Percentiles rank a stretch among this genome's conserved stretches.
These are phyloP conservation scores for Macroramphosus scolopax DNA, from an alignment of 2,797 vertebrate species.

Conservation along the genomic window DNA sequence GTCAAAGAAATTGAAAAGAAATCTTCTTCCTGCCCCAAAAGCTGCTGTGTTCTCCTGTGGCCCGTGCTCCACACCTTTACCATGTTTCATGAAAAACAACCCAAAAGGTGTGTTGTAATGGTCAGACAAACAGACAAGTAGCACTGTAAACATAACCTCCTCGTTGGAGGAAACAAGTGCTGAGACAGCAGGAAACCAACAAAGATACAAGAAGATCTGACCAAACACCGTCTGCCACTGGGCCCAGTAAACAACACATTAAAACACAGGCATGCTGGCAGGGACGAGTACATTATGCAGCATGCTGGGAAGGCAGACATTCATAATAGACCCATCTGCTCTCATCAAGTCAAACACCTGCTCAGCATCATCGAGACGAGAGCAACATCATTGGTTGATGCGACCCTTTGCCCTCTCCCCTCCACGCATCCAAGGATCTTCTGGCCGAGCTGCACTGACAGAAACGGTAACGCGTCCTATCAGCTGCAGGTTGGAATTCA, in stretches of 20 bases:
- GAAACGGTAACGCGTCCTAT: too few species aligned
- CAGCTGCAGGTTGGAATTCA: too few species aligned
- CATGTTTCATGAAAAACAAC: too few species aligned
- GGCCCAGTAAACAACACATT: slow-evolving; percentile 65
- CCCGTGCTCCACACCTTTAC: too few species aligned
- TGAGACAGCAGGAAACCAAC: slow-evolving; percentile 52
- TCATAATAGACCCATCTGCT: slow-evolving; percentile 67
- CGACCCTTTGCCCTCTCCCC: slow-evolving; percentile 37
- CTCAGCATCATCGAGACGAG: slow-evolving; percentile 58
- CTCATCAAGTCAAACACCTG: slow-evolving; percentile 65
- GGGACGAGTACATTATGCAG: slow-evolving; percentile 37
- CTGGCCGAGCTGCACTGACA: not conserved
- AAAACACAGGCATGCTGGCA: slow-evolving; percentile 53
- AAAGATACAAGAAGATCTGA: slow-evolving; percentile 46
- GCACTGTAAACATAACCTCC: slow-evolving; percentile 9
- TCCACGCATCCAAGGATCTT: slow-evolving; percentile 9
- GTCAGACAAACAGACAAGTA: slow-evolving; percentile 4
- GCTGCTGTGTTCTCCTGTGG: too few species aligned
- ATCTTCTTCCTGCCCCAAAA: too few species aligned
- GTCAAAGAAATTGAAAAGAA: too few species aligned
- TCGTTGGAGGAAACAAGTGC: slow-evolving; percentile 30
- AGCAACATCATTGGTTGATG: slow-evolving; percentile 44
- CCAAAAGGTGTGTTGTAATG: not conserved
- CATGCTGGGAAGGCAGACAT: slow-evolving; percentile 47
- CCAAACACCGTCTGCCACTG: slow-evolving; percentile 51